Conservation (phyloP, 2,888 invertebrate genomes). For the Cheilosia grossa region DNA sequence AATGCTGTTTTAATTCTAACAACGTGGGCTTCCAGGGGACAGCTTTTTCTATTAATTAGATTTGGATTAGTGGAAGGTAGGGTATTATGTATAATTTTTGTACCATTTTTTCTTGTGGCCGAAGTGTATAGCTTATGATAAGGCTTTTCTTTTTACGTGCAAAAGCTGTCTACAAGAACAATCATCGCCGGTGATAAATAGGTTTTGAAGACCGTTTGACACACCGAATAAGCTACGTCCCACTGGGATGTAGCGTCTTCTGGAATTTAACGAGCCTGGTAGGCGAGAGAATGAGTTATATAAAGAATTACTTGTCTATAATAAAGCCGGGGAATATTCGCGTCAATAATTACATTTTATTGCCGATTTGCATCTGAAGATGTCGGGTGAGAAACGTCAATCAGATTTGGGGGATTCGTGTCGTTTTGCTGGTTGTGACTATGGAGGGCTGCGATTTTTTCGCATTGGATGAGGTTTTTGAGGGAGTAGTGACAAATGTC, state of each 20-base stretch:
- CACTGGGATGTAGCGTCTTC: background rate
- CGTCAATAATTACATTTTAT: background rate
- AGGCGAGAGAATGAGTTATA: background rate
- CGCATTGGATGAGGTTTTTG: too few species aligned
- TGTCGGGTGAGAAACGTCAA: too few species aligned
- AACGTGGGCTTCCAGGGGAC: background rate
- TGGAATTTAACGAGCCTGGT: background rate
- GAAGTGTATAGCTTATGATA: background rate
- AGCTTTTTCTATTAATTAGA: background rate
- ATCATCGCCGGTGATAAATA: slow-evolving; percentile 1
- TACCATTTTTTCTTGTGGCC: too few species aligned
- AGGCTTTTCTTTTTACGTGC: background rate
- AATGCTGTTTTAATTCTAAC: background rate
- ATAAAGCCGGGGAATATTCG: background rate
- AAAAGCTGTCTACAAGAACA: background rate
- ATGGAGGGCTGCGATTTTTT: too few species aligned
- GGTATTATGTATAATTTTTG: background rate
- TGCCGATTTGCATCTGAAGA: background rate
- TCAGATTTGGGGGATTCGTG: too few species aligned
- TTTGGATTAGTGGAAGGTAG: background rate
- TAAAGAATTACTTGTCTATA: background rate
- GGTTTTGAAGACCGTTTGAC: background rate
- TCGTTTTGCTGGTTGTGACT: too few species aligned
- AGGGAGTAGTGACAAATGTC: too few species aligned
- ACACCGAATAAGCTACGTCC: background rate